Evolutionary conservation across 2,797 vertebrate genomes (phyloP).

Genomic region (Micromesistius poutassou): DNA sequence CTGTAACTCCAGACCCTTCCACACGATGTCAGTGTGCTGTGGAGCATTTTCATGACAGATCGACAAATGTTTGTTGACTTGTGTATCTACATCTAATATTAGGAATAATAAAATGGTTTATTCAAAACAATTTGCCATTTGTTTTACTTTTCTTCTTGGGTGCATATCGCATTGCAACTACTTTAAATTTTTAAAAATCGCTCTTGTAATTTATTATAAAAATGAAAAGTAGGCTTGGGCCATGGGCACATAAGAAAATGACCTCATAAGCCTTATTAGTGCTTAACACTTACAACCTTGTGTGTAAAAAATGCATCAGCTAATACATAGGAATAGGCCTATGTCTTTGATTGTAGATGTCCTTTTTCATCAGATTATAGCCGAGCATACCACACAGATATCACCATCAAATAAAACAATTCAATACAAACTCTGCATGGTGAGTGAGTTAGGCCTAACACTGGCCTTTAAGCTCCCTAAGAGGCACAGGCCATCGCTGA

Average conservation of each 20-base stretch:
- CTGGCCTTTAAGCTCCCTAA: too few relatives aligned
- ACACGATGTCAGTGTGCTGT: constrained; percentile 81
- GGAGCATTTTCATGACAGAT: constrained; percentile 79
- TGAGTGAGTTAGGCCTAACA: too few relatives aligned
- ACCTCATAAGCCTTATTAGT: background rate
- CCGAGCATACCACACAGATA: too few relatives aligned
- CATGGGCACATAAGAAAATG: background rate
- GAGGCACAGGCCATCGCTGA: too few relatives aligned
- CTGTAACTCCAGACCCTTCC: constrained; percentile 77
- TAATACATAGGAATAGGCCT: background rate
- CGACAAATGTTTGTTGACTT: constrained; percentile 77
- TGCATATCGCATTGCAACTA: background rate
- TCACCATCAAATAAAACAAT: too few relatives aligned
- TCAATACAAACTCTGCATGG: too few relatives aligned
- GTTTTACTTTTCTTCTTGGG: background rate
- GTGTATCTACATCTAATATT: constrained; percentile 81
- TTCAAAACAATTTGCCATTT: constrained; percentile 47
- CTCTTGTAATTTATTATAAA: too few relatives aligned
- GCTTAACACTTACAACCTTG: background rate
- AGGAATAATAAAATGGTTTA: constrained; percentile 81
- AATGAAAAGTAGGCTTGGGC: background rate
- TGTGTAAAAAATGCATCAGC: background rate
- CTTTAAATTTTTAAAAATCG: too few relatives aligned
- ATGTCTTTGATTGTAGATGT: background rate
- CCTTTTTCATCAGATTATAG: background rate